Evolutionary conservation across 2,797 vertebrate species (phyloP).

Genomic region (Thripadectes ignobilis): DNA sequence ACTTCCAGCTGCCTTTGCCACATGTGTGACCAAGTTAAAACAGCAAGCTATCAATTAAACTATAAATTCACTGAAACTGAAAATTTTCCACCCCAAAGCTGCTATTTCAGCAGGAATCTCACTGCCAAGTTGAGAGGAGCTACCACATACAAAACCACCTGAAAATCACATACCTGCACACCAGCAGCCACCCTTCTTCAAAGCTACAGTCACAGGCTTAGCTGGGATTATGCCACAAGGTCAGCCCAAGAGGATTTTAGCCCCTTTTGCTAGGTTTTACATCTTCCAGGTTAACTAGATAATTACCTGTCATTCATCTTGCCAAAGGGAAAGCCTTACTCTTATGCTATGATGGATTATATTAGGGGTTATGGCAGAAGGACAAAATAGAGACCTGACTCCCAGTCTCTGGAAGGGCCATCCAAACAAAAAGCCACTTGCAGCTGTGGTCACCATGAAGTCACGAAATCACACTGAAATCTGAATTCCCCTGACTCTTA

Average conservation of each 20-base stretch:
- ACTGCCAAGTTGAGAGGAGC: neutral
- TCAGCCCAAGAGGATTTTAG: neutral
- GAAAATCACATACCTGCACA: neutral
- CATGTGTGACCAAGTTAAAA: neutral
- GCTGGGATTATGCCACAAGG: neutral
- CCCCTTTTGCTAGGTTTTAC: neutral
- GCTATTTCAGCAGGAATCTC: neutral
- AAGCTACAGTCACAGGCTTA: neutral
- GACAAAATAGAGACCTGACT: no score
- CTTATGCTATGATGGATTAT: neutral
- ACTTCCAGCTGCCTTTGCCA: conserved; percentile 15
- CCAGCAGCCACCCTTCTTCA: neutral
- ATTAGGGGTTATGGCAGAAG: neutral
- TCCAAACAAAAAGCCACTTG: neutral
- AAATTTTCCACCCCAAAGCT: neutral
- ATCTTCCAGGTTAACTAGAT: neutral
- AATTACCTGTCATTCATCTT: neutral
- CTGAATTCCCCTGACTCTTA: neutral
- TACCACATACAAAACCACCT: neutral
- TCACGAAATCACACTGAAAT: neutral
- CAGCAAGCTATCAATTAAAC: conserved; percentile 30
- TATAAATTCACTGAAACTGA: conserved; percentile 22
- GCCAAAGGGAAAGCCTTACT: neutral
- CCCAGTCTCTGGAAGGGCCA: neutral
- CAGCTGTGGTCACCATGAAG: neutral